Percentiles rank a stretch among this genome's conserved stretches.
phyloP scores from a whole-genome alignment of 2,888 invertebrate genomes.

The Diloba caeruleocephala region DNA sequence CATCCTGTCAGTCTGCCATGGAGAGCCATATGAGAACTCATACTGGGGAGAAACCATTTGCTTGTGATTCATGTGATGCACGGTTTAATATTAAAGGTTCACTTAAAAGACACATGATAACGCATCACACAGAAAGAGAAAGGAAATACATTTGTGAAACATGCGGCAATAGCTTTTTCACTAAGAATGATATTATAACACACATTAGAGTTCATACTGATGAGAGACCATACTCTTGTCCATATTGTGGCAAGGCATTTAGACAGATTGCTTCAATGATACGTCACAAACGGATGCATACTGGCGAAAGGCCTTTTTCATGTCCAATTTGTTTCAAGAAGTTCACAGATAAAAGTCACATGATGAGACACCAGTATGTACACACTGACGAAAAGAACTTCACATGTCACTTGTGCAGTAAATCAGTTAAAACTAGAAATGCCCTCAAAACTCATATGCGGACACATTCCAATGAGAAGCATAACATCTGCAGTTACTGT shows the following conservation, averaged over 20 bases:
- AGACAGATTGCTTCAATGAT: slow-evolving; percentile 78
- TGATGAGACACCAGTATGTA: slow-evolving; percentile 76
- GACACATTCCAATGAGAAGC: slow-evolving; percentile 77
- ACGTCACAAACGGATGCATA: slow-evolving; percentile 80
- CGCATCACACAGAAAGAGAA: slow-evolving; percentile 71
- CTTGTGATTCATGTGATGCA: slow-evolving; percentile 69
- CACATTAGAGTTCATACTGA: slow-evolving; percentile 81
- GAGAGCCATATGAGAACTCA: slow-evolving; percentile 79
- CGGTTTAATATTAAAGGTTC: slow-evolving; percentile 75
- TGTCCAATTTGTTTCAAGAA: slow-evolving; percentile 77
- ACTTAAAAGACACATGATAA: slow-evolving; percentile 73
- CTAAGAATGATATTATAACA: slow-evolving; percentile 77
- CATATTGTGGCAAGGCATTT: slow-evolving; percentile 74
- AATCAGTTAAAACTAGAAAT: slow-evolving; percentile 84
- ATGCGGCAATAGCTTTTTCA: slow-evolving; percentile 80
- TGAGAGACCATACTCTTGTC: slow-evolving; percentile 77
- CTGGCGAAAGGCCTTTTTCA: slow-evolving; percentile 79
- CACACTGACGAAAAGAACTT: slow-evolving; percentile 87
- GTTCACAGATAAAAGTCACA: slow-evolving; percentile 74
- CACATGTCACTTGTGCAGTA: slow-evolving; percentile 86
- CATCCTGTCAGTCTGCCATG: slow-evolving; percentile 73
- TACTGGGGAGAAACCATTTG: slow-evolving; percentile 80
- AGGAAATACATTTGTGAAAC: slow-evolving; percentile 80
- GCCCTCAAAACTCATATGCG: slow-evolving; percentile 85
- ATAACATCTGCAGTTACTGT: slow-evolving; percentile 80